phyloP scores from a whole-genome alignment of 1,140 invertebrate genomes.

The Euschistus heros region DNA sequence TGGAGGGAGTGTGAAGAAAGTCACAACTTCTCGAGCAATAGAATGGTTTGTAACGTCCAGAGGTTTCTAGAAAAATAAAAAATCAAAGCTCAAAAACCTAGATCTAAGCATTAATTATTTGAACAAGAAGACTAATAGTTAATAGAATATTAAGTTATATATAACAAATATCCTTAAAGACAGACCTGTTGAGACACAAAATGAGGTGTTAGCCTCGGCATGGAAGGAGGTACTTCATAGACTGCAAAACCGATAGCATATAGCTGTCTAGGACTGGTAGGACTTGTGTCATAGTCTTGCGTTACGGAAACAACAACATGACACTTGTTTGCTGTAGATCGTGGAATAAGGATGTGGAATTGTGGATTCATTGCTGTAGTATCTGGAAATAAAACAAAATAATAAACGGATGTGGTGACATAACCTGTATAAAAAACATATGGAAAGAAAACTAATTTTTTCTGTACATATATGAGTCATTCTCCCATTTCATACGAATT shows the following conservation, averaged over 20 bases:
- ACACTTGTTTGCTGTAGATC: conserved; percentile 48
- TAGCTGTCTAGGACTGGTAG: conserved; percentile 37
- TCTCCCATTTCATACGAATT: too few relatives aligned
- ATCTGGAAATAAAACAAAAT: conserved; percentile 37
- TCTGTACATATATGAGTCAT: too few relatives aligned
- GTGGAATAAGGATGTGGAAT: conserved; percentile 57
- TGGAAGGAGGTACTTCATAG: conserved; percentile 54
- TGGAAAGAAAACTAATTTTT: too few relatives aligned
- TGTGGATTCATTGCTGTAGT: conserved; percentile 60
- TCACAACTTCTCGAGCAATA: conserved; percentile 56
- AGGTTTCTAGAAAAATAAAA: conserved; percentile 42
- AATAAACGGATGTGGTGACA: too few relatives aligned
- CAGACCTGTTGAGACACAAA: conserved; percentile 50
- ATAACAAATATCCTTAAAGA: neutral
- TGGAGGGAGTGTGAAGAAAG: conserved; percentile 61
- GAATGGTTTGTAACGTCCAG: conserved; percentile 58
- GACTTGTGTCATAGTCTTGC: conserved; percentile 50
- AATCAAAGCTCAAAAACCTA: neutral
- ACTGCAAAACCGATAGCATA: conserved; percentile 56
- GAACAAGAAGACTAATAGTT: too few relatives aligned
- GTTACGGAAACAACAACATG: conserved; percentile 63
- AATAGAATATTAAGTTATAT: too few relatives aligned
- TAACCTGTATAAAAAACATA: too few relatives aligned
- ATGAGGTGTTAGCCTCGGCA: conserved; percentile 46
- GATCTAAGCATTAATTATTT: too few relatives aligned